Conservation (phyloP, 2,888 invertebrate species). For the Yponomeuta evonymella region DNA sequence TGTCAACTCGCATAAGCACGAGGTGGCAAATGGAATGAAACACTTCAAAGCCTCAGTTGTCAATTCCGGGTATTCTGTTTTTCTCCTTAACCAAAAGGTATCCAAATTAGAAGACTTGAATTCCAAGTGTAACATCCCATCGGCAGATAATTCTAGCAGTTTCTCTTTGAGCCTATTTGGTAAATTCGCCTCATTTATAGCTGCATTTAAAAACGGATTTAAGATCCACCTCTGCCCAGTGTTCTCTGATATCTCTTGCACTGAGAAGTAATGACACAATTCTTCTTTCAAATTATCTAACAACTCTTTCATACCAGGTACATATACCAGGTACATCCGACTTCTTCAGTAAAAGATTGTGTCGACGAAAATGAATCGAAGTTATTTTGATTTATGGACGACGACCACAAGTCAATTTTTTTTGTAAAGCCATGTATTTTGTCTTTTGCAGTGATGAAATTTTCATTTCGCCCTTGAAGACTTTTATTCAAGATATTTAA, state of each 20-base stretch:
- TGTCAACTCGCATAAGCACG: constrained; percentile 24
- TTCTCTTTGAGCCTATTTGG: too few relatives aligned
- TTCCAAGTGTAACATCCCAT: too few relatives aligned
- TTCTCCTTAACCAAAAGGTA: too few relatives aligned
- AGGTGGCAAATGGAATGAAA: constrained; percentile 26
- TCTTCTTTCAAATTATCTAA: constrained; percentile 26
- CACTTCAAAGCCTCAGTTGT: too few relatives aligned
- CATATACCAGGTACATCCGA: constrained; percentile 21
- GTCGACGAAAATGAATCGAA: constrained; percentile 21
- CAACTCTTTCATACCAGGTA: constrained; percentile 22
- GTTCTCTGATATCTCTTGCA: constrained; percentile 25
- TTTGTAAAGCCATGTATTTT: constrained; percentile 22
- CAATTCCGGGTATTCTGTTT: too few relatives aligned
- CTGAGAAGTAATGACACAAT: constrained; percentile 25
- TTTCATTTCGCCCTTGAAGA: constrained; percentile 27
- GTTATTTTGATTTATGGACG: constrained; percentile 15
- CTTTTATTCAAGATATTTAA: constrained; percentile 25
- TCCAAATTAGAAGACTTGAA: too few relatives aligned
- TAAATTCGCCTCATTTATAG: too few relatives aligned
- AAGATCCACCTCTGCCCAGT: constrained; percentile 26
- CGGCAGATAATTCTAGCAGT: too few relatives aligned
- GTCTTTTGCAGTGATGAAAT: constrained; percentile 28
- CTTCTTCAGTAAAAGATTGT: constrained; percentile 23
- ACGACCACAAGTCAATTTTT: constrained; percentile 18
- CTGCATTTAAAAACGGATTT: too few relatives aligned